Conservation (phyloP, 1,140 invertebrate species). For the Caenorhabditis tropicalis region DNA sequence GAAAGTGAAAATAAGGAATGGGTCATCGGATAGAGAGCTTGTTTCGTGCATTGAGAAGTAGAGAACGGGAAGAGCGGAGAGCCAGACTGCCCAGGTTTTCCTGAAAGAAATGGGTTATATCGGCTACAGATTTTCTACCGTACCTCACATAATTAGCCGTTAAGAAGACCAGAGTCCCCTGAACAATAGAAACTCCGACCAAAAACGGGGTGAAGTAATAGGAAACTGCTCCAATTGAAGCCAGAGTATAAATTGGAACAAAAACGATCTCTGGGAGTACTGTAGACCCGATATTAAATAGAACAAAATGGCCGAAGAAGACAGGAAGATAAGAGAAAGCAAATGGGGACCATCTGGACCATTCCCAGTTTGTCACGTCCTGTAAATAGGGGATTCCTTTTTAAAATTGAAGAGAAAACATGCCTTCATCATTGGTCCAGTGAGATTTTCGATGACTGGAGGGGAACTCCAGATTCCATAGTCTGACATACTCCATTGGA, state of each 20-base stretch:
- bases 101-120: constrained; percentile 53
- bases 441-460: constrained; percentile 61
- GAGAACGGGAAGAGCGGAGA: constrained; percentile 67
- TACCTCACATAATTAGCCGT: constrained; percentile 60
- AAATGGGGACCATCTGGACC: constrained; percentile 65
- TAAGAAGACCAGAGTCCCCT: constrained; percentile 66
- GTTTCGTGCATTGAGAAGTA: constrained; percentile 68
- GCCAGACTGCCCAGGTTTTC: constrained; percentile 63
- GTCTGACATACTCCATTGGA: constrained; percentile 66
- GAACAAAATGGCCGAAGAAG: constrained; percentile 60
- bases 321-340: constrained; percentile 62
- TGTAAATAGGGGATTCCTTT: constrained; percentile 42
- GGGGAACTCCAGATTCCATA: constrained; percentile 56
- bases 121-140: neutral
- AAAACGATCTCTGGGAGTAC: constrained; percentile 40
- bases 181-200: constrained; percentile 60
- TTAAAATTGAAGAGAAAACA: neutral
- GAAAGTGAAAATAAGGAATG: constrained; percentile 69
- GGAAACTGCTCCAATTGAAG: constrained; percentile 47
- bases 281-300: constrained; percentile 64
- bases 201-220: constrained; percentile 64
- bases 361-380: constrained; percentile 71
- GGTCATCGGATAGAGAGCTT: constrained; percentile 59
- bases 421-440: constrained; percentile 36
- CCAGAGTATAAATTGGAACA: constrained; percentile 61